Base-by-base conservation (phyloP, 2,113 vertebrate species). In the Macrotus californicus region DNA sequence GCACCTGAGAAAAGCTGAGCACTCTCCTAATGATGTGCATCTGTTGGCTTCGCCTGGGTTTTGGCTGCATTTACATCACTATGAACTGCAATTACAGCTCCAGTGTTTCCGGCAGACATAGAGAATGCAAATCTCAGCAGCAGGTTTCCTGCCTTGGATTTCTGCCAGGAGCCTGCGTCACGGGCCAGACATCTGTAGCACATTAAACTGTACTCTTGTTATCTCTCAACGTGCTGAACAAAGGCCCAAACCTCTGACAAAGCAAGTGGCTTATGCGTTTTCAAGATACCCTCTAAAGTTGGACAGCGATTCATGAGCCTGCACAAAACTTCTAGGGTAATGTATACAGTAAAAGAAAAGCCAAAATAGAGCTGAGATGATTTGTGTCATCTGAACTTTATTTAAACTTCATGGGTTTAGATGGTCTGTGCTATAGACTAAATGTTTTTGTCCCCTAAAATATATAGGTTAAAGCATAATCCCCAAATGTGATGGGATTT, bases 121-220 rank as follows among this genome's bases (percentile, higher is more conserved):
- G 64, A 82, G 77, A 43, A 22, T 75, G 48, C 0, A 2, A 89
- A 80, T 14, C 0, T 50, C 89, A 92, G 70, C 93, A 96, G 87
- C 39, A 52, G 95, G 67, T 91, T 98, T 97, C 95, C 93, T 97
- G 96, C 66, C 54, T 29, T 97, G 97, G 97, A 87, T 87, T n/a
- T 61, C 92, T 72, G 94, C 97, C 98, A 97, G 94, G 69, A 94
- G 92, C 91, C 96, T 97, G 97, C 97, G 96, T 97, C 97, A 97
- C 91, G 39, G 24, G 54, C 83, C 83, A 95, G 96, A 96, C 97
- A 97, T 97, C 98, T 97, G 97, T 80, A 96, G 91, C 91, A 83
- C 70, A 96, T 95, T 95, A 96, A 94, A 89, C 91, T 67, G n/a
- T 82, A 95, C 94, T 93, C 97, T 93, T 93, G 89, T 96, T 96